Percentiles rank a stretch among this genome's conserved stretches.
Evolutionary conservation across 2,888 invertebrate species (phyloP).

Genomic region (Cryptocheilus praepositus): DNA sequence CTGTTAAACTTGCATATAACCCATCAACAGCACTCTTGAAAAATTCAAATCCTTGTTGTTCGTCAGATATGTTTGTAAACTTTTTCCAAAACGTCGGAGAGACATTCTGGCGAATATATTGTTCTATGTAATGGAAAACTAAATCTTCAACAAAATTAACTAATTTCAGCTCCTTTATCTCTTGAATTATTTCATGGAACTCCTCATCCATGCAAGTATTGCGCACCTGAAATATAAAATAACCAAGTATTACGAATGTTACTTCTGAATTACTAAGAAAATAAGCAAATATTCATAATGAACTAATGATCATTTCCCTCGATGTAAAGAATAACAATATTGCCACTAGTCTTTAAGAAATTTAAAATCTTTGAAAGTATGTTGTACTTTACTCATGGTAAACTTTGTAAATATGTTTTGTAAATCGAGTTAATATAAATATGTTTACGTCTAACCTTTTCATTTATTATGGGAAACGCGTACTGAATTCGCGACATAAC

Average conservation of each 20-base stretch:
- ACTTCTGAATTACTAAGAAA: background rate
- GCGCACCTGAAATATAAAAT: background rate
- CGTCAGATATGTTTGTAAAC: conserved; percentile 77
- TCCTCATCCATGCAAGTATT: conserved; percentile 66
- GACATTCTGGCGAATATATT: conserved; percentile 79
- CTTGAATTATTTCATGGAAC: conserved; percentile 65
- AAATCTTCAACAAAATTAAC: conserved; percentile 71
- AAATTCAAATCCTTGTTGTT: conserved; percentile 79
- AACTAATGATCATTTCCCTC: too few species aligned
- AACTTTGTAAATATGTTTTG: background rate
- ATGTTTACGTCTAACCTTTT: conserved; percentile 44
- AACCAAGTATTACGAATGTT: background rate
- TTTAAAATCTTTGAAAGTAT: conserved; percentile 12
- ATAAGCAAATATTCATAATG: background rate
- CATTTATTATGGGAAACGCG: conserved; percentile 64
- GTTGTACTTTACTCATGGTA: conserved; percentile 8
- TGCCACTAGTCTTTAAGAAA: too few species aligned
- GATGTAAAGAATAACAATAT: too few species aligned
- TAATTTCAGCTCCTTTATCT: conserved; percentile 68
- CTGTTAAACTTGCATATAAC: conserved; percentile 78
- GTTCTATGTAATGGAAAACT: conserved; percentile 77
- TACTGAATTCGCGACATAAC: conserved; percentile 43
- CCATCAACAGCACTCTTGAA: conserved; percentile 83
- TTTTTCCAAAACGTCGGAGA: conserved; percentile 82
- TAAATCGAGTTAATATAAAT: conserved; percentile 1